phyloP scores from a whole-genome alignment of 2,113 vertebrate genomes.

The Sporophila hypoxantha region DNA sequence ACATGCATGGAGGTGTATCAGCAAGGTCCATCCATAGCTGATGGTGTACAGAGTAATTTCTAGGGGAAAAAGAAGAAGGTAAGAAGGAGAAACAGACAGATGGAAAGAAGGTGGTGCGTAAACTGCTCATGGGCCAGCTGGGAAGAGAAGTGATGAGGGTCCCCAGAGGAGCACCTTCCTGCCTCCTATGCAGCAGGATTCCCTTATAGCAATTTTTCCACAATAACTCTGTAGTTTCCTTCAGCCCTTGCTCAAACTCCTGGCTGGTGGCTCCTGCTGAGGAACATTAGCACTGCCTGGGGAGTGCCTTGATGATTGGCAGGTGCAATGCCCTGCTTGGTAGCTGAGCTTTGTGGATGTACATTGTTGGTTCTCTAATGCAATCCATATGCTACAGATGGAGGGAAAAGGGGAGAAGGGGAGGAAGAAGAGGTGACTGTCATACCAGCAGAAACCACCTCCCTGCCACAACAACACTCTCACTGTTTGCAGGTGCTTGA shows the following conservation, averaged over 20 bases:
- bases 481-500: background rate
- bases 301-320: background rate
- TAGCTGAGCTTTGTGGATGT: background rate
- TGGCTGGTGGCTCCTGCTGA: rapidly evolving
- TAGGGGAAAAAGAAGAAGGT: background rate
- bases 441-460: background rate
- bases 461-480: rapidly evolving
- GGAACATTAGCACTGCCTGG: rapidly evolving
- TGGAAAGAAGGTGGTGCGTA: background rate
- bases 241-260: background rate
- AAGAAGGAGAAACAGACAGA: background rate
- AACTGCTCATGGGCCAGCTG: background rate
- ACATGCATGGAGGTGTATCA: background rate
- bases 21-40: background rate
- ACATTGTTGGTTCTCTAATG: background rate
- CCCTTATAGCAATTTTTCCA: background rate
- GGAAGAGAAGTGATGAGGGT: background rate
- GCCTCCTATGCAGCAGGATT: background rate
- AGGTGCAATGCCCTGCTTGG: background rate
- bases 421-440: background rate
- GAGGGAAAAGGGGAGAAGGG: background rate
- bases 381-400: background rate
- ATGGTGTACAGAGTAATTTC: background rate
- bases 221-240: background rate
- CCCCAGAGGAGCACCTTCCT: background rate